Evolutionary conservation across 1,140 invertebrate genomes (phyloP), one percentile per base, ranked within the genome.

Genomic region (Hirudo medicinalis): DNA sequence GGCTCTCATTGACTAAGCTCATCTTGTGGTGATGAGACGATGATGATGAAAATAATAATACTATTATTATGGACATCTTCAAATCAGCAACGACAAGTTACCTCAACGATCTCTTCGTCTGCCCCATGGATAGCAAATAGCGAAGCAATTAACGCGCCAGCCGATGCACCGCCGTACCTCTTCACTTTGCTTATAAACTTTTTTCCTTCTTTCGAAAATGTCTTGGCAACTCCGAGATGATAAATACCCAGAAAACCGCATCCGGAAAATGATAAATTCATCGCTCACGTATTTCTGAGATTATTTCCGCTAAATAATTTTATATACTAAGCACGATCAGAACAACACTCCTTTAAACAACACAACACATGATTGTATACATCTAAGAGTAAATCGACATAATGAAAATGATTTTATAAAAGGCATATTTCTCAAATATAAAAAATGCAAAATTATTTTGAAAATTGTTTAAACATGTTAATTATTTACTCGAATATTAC

Each of bases 191-290:
- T 63, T 32, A 63, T 32, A 63, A 63, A 63, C 15, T 8, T 63
- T 22, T 63, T 63, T 13, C 57, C 57, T 32, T 63, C 57, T 63
- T 13, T 25, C 29, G 29, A 22, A 22, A 63, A 63, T 11, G 57
- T 63, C 20, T 63, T 63, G 57, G 91, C 90, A 54, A 97, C 94
- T 74, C 94, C 94, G 73, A 94, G 90, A 83, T 97, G 94, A 82
- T 97, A 97, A 78, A 97, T 94, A 72, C 94, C 93, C 72, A 97
- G 85, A 81, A 97, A 97, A 69, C 94, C 93, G 84, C 94, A 96
- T 73, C 93, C 93, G 79, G 93, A 91, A 80, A 97, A 96, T 70
- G 91, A 94, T 77, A 94, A 85, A 87, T 94, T 94, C 67, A 69
- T 40, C 1, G 9, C 19, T 40, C 36, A 19, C n/a, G 29, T 17